These are phyloP conservation scores for Pandemis cinnamomeana DNA, from an alignment of 2,888 invertebrate genomes.

Conservation along the genomic window DNA sequence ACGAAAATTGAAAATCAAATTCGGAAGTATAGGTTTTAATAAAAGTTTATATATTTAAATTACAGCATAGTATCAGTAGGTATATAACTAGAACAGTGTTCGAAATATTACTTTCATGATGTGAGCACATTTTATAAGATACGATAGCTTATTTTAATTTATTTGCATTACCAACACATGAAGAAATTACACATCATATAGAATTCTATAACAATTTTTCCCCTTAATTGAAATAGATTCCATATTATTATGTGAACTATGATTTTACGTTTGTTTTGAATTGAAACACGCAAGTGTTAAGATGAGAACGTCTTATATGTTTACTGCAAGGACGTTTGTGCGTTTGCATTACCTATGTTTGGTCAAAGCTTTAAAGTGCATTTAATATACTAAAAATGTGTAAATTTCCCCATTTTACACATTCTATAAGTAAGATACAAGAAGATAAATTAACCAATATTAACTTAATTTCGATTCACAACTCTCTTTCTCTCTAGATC, in stretches of 20 bases:
- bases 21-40: conserved; percentile 84
- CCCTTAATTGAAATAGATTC: conserved; percentile 79
- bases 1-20: conserved; percentile 64
- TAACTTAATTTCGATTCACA: conserved; percentile 70
- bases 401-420: conserved; percentile 84
- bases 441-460: conserved; percentile 49
- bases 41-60: conserved; percentile 83
- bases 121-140: conserved; percentile 76
- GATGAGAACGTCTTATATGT: conserved; percentile 48
- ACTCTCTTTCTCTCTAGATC: conserved; percentile 67
- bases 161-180: conserved; percentile 60
- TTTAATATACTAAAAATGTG: conserved; percentile 69
- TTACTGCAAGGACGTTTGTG: conserved; percentile 65
- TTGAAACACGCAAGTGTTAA: conserved; percentile 49
- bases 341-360: conserved; percentile 67
- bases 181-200: conserved; percentile 51
- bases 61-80: conserved; percentile 79
- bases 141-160: conserved; percentile 65
- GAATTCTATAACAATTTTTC: conserved; percentile 78
- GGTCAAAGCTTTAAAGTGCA: conserved; percentile 77
- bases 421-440: conserved; percentile 53
- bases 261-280: conserved; percentile 50
- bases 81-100: conserved; percentile 81
- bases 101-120: conserved; percentile 73
- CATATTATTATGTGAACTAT: conserved; percentile 56